These are phyloP conservation scores for Oryzias celebensis DNA, from an alignment of 2,113 vertebrate genomes.

Conservation along the genomic window DNA sequence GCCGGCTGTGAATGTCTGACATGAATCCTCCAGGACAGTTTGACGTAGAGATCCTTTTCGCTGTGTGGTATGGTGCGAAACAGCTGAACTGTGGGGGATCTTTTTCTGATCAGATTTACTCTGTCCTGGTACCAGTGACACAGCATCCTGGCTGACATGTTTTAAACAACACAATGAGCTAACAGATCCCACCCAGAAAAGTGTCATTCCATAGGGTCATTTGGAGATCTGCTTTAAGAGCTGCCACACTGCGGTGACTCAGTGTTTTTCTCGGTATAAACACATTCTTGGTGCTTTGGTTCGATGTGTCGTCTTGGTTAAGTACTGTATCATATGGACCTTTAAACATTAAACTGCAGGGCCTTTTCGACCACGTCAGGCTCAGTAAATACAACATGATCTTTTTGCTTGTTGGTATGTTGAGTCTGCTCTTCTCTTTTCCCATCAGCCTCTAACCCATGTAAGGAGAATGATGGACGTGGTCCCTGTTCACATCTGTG, in stretches of 20 bases:
- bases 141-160: neutral
- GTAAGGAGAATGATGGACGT: conserved; percentile 86
- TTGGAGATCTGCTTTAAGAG: no score
- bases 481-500: conserved; percentile 97
- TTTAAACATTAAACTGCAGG: conserved; percentile 7
- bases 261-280: no score
- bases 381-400: conserved; percentile 12
- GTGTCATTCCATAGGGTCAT: no score
- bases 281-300: no score
- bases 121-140: conserved; percentile 7
- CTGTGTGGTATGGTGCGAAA: conserved; percentile 25
- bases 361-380: neutral
- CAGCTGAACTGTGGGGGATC: conserved; percentile 25
- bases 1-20: neutral
- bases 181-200: no score
- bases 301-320: no score
- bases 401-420: neutral
- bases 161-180: no score
- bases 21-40: conserved; percentile 55
- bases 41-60: conserved; percentile 35
- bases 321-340: neutral
- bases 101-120: conserved; percentile 43
- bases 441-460: conserved; percentile 87
- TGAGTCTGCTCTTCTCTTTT: conserved; percentile 2
- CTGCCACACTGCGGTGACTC: no score